These are phyloP conservation scores for Antidorcas marsupialis DNA, from an alignment of 2,113 vertebrate species.

Conservation along the genomic window DNA sequence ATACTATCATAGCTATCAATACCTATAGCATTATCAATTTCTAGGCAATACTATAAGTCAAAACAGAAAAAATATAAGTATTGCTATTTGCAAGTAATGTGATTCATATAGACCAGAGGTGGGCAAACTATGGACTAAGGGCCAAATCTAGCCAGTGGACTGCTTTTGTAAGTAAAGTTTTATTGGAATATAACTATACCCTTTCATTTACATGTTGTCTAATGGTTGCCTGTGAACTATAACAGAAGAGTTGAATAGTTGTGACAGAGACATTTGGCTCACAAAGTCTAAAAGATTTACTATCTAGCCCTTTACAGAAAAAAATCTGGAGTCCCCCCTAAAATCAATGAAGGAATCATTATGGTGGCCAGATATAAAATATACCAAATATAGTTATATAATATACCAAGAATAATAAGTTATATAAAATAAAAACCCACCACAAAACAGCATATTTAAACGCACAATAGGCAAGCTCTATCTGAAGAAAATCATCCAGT, in stretches of 20 bases:
- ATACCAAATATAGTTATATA: not conserved
- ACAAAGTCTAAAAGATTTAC: not conserved
- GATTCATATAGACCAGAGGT: not conserved
- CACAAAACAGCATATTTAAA: not conserved
- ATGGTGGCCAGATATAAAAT: not conserved
- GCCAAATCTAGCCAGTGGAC: not conserved
- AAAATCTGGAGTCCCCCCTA: not conserved
- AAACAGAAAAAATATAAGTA: not conserved
- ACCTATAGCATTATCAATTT: not conserved
- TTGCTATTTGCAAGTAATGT: not conserved
- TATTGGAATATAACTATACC: not conserved
- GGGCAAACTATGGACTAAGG: not conserved
- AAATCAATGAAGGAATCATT: not conserved
- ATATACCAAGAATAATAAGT: not conserved
- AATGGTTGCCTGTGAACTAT: not conserved
- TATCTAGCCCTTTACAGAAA: not conserved
- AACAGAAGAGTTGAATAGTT: not conserved
- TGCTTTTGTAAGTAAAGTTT: slow-evolving; percentile 1
- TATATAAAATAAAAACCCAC: not conserved
- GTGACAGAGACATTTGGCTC: not conserved
- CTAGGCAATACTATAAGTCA: not conserved
- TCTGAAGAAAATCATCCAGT: not conserved
- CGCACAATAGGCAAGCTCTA: not conserved
- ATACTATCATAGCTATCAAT: not conserved
- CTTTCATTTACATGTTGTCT: not conserved